Conservation (phyloP, 2,888 invertebrate species). For the Notodonta ziczac region DNA sequence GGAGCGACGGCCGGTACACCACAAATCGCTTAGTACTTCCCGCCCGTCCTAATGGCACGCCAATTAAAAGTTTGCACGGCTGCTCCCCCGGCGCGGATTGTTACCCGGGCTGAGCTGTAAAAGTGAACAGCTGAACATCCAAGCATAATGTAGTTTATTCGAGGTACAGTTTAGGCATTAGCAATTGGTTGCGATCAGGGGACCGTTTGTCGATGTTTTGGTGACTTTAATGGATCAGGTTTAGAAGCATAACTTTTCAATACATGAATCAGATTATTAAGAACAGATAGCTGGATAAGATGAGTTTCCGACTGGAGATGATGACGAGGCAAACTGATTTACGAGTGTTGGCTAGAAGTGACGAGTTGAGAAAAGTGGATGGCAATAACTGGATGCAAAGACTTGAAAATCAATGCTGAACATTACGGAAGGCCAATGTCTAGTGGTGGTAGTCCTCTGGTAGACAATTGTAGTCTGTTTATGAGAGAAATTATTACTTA, state of each 20-base stretch:
- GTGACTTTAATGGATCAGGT: constrained; percentile 12
- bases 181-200: constrained; percentile 46
- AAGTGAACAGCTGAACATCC: constrained; percentile 76
- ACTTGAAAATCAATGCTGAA: too few species aligned
- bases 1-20: constrained; percentile 81
- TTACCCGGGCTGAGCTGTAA: constrained; percentile 74
- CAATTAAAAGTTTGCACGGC: constrained; percentile 83
- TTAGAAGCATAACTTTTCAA: too few species aligned
- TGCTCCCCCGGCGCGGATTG: constrained; percentile 74
- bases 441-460: too few species aligned
- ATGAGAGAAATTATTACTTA: neutral
- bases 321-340: too few species aligned
- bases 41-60: constrained; percentile 82
- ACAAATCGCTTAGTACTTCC: constrained; percentile 83
- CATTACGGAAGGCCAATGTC: too few species aligned
- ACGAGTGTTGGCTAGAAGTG: too few species aligned
- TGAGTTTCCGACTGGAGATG: too few species aligned
- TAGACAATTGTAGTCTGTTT: neutral
- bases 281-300: too few species aligned
- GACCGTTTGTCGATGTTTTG: constrained; percentile 37
- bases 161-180: constrained; percentile 68
- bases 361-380: too few species aligned
- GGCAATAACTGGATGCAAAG: too few species aligned
- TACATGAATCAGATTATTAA: too few species aligned
- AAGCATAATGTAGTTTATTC: constrained; percentile 75